Percentiles rank a stretch among this genome's conserved stretches.
These are phyloP conservation scores for Drosophila cardini DNA, from an alignment of 1,140 invertebrate species.

Conservation along the genomic window DNA sequence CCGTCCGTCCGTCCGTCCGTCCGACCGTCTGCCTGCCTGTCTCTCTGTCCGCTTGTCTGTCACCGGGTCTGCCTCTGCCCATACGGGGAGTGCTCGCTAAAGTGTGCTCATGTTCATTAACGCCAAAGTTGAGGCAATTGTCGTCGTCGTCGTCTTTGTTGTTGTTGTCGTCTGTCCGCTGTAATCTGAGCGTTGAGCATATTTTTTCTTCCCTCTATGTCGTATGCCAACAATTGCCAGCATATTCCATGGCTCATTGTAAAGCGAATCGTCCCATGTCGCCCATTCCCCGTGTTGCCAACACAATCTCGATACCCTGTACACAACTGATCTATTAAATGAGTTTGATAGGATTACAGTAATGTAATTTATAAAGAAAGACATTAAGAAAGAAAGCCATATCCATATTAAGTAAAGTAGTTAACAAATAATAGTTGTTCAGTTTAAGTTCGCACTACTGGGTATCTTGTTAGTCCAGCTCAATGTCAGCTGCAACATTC, in stretches of 20 bases:
- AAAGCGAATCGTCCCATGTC: conserved; percentile 42
- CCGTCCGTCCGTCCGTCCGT: conserved; percentile 13
- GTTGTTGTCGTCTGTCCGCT: conserved; percentile 31
- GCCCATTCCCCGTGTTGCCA: not conserved
- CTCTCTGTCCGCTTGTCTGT: conserved; percentile 38
- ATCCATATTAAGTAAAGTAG: too few relatives aligned
- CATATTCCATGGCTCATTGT: conserved; percentile 73
- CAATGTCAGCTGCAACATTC: not conserved
- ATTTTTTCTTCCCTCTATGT: not conserved
- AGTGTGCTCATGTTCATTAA: conserved; percentile 83
- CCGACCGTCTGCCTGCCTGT: too few relatives aligned
- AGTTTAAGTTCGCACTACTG: not conserved
- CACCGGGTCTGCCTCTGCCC: conserved; percentile 48
- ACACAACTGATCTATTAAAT: not conserved
- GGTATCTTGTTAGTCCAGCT: conserved; percentile 18
- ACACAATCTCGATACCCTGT: conserved; percentile 29
- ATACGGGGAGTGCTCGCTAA: conserved; percentile 56
- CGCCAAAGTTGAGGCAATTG: conserved; percentile 82
- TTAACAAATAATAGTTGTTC: too few relatives aligned
- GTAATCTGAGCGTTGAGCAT: conserved; percentile 62
- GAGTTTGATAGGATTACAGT: not conserved
- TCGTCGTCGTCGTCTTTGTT: conserved; percentile 56
- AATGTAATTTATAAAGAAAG: too few relatives aligned
- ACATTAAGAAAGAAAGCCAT: too few relatives aligned
- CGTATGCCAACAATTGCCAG: conserved; percentile 52